phyloP scores from a whole-genome alignment of 1,140 invertebrate genomes.

The Aphelenchoides fujianensis region DNA sequence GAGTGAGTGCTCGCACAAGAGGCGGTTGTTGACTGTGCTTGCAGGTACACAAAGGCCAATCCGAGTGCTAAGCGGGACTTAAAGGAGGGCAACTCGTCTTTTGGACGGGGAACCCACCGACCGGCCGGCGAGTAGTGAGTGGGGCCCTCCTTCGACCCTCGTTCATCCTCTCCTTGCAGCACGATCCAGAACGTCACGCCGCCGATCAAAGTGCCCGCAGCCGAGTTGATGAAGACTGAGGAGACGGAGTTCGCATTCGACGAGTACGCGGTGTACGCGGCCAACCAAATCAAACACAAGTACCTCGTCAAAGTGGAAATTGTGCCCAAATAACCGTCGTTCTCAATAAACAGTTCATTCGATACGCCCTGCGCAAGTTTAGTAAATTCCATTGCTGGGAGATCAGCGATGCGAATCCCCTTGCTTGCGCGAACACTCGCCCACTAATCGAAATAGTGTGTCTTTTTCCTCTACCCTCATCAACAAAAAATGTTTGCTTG shows the following conservation, averaged over 20 bases:
- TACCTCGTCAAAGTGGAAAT: conserved; percentile 13
- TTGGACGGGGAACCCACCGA: not conserved
- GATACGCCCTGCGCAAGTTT: too few species aligned
- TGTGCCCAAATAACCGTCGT: not conserved
- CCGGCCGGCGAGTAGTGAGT: conserved; percentile 8
- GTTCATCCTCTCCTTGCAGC: not conserved
- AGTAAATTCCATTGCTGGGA: too few species aligned
- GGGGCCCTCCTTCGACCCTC: not conserved
- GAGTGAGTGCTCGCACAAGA: too few species aligned
- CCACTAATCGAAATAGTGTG: too few species aligned
- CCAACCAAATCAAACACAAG: not conserved
- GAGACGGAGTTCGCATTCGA: not conserved
- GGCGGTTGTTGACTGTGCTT: too few species aligned
- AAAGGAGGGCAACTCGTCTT: not conserved
- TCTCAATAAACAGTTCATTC: too few species aligned
- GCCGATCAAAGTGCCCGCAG: not conserved
- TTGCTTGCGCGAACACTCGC: too few species aligned
- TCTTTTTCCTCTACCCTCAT: too few species aligned
- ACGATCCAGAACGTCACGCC: not conserved
- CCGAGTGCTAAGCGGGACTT: not conserved
- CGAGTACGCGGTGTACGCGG: not conserved
- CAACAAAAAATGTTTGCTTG: too few species aligned
- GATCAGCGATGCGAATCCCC: too few species aligned
- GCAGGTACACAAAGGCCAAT: conserved; percentile 4
- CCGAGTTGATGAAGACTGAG: not conserved